A percentile compares a stretch with the other conserved stretches of the same genome.
Conservation (phyloP, 2,113 vertebrate genomes). For the Climacteris rufus region DNA sequence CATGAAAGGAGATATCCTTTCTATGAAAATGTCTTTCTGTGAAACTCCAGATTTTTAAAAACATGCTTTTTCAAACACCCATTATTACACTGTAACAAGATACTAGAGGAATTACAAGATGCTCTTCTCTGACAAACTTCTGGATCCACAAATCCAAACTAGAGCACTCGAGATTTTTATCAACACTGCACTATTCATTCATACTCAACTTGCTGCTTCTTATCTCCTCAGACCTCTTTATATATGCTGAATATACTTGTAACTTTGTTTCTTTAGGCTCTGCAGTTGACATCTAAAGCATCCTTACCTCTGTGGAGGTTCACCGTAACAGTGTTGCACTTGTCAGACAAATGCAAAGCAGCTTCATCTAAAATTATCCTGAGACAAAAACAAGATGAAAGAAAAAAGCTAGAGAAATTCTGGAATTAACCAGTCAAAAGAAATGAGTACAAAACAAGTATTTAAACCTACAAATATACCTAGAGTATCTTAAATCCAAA, state of each 20-base stretch:
- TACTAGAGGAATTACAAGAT: background rate
- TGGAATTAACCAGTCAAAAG: background rate
- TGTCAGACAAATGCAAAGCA: slow-evolving; percentile 92
- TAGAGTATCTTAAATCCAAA: background rate
- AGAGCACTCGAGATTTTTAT: background rate
- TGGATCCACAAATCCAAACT: background rate
- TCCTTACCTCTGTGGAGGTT: slow-evolving; percentile 87
- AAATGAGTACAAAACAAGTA: background rate
- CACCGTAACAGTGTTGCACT: slow-evolving; percentile 84
- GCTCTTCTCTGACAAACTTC: background rate
- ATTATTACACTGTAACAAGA: background rate
- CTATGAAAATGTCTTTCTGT: background rate
- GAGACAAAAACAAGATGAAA: background rate
- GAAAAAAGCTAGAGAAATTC: background rate
- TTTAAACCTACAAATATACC: background rate
- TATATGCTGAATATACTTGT: background rate
- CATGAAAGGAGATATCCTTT: background rate
- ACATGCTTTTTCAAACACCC: background rate
- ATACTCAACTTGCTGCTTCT: background rate
- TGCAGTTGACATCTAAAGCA: background rate
- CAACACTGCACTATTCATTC: background rate
- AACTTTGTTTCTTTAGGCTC: background rate
- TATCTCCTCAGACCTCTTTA: background rate
- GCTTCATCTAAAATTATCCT: slow-evolving; percentile 98
- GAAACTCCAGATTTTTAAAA: background rate